Evolutionary conservation across 2,797 vertebrate species (phyloP), one percentile per base, ranked within the genome.

Genomic region (Sebastes reedi): DNA sequence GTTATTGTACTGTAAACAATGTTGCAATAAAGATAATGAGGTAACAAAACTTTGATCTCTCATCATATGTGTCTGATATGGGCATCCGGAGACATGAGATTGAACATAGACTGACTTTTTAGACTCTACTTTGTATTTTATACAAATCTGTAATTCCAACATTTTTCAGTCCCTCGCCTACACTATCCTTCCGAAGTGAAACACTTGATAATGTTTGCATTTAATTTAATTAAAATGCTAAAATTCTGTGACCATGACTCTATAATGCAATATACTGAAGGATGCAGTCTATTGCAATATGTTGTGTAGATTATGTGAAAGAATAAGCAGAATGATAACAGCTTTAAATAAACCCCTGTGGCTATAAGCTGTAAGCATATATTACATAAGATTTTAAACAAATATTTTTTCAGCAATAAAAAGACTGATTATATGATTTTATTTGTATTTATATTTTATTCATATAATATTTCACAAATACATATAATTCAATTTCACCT

Each of bases 11-110:
- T 95, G 94, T 95, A 94, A 94, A 94, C 93, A 90, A 92, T 94
- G 92, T 95, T 94, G 91, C 93, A 96, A 96, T 96, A 95, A 96
- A 96, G 89, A 94, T 92, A 93, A 92, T 91, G 89, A 90, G 88
- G 81, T 91, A 91, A 90, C 86, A 87, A 78, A 42, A 77, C 22
- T 64, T 68, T 72, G 61, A 72, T 65, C 27, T 74, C 18, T 78
- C 24, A 24, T 81, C 5, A 16, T 88, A 27, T 54, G 3, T 54
- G 2, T 70, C 30, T 42, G 25, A 70, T 62, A 29, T 36, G n/a
- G 24, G 5, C 3, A 36, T 32, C 8, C 1, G 11, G 22, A 52
- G 56, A 75, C 13, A 29, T 12, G 24, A 24, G 58, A 61, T 30
- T 22, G 3, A 67, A 30, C 42, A 30, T 67, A 1, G 16, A 52